Conservation (phyloP, 2,113 vertebrate genomes). For the Sorex fumeus region DNA sequence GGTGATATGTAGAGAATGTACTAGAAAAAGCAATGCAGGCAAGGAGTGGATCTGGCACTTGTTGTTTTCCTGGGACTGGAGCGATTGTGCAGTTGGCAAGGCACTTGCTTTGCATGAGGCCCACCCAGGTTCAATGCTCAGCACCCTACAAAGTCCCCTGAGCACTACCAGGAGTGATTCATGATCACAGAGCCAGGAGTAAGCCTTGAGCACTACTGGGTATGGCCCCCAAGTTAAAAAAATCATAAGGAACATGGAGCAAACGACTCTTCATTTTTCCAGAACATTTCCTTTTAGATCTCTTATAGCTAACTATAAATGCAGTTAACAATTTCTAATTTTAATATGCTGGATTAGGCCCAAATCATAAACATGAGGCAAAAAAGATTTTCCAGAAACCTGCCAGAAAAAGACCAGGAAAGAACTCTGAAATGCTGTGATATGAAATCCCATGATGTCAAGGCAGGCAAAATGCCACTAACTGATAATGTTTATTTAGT, state of each 20-base stretch:
- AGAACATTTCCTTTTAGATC: slow-evolving; percentile 43
- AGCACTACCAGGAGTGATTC: no score
- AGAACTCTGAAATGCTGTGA: not conserved
- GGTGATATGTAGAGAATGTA: not conserved
- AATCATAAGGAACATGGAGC: not conserved
- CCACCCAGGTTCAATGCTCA: no score
- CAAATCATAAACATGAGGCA: slow-evolving; percentile 53
- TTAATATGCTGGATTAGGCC: slow-evolving; percentile 6
- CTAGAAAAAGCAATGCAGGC: not conserved
- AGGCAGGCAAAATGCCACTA: slow-evolving; percentile 5
- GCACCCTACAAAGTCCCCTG: no score
- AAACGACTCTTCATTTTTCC: slow-evolving; percentile 46
- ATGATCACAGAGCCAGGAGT: no score
- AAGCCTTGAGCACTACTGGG: no score
- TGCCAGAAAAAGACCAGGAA: slow-evolving; percentile 20
- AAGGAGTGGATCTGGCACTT: not conserved
- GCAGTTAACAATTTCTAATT: not conserved
- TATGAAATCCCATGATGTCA: not conserved
- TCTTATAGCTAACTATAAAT: slow-evolving; percentile 19
- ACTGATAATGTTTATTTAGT: not conserved
- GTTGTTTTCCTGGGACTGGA: not conserved
- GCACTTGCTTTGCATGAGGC: no score
- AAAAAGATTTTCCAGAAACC: slow-evolving; percentile 56
- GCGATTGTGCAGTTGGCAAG: no score
- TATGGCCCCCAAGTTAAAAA: no score